These are phyloP conservation scores for Epinephelus cyanopodus DNA, from an alignment of 2,113 vertebrate species.

Conservation along the genomic window DNA sequence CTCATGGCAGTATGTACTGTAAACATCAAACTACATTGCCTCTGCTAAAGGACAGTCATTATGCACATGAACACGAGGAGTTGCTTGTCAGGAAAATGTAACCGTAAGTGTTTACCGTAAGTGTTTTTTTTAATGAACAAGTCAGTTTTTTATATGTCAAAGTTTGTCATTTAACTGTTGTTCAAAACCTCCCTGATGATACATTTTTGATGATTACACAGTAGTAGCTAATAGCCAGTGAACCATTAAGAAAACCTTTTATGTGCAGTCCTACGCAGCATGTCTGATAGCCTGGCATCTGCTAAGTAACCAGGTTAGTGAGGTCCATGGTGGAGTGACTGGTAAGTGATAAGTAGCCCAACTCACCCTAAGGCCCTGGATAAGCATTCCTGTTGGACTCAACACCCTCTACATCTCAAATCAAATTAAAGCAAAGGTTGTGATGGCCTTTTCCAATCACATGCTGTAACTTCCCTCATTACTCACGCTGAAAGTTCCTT, in stretches of 20 bases:
- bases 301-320: slow-evolving; percentile 17
- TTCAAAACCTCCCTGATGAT: not conserved
- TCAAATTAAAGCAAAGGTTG: slow-evolving; percentile 24
- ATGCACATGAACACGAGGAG: too few species aligned
- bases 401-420: slow-evolving; percentile 7
- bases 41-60: too few species aligned
- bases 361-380: not conserved
- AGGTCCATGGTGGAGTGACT: slow-evolving; percentile 34
- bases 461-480: slow-evolving; percentile 53
- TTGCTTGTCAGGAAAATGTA: not conserved
- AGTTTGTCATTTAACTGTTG: not conserved
- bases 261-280: not conserved
- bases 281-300: not conserved
- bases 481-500: slow-evolving; percentile 56
- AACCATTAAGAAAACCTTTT: too few species aligned
- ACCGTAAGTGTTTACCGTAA: too few species aligned
- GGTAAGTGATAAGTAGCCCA: slow-evolving; percentile 37
- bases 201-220: not conserved
- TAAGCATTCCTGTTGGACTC: slow-evolving; percentile 25
- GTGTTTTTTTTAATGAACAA: not conserved
- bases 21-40: not conserved
- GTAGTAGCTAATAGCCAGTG: not conserved
- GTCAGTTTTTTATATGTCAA: too few species aligned
- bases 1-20: too few species aligned
- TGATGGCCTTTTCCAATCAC: slow-evolving; percentile 41